A percentile compares a stretch with the other conserved stretches of the same genome.
Evolutionary conservation across 2,888 invertebrate species (phyloP).

Genomic region (Tineola bisselliella): DNA sequence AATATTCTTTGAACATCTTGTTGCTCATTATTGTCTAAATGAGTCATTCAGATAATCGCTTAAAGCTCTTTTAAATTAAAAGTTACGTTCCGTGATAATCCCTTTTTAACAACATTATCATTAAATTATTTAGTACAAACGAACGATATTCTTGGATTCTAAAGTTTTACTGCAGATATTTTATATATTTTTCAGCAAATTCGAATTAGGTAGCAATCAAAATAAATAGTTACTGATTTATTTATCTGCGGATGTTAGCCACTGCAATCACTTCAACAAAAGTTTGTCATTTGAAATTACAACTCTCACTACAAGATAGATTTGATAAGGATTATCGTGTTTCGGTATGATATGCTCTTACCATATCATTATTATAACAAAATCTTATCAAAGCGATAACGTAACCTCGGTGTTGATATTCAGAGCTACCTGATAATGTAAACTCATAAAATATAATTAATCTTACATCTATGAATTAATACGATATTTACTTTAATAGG

Average conservation of each 20-base stretch:
- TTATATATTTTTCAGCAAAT: neutral
- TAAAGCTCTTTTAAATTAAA: constrained; percentile 2
- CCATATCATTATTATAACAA: constrained; percentile 11
- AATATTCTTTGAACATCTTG: neutral
- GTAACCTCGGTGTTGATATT: neutral
- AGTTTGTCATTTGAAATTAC: neutral
- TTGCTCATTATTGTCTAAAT: constrained; percentile 10
- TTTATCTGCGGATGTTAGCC: neutral
- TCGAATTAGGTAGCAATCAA: too few relatives aligned
- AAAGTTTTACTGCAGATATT: neutral
- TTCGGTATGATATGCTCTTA: constrained; percentile 8
- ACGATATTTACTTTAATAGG: neutral
- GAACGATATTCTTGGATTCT: neutral
- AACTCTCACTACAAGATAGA: constrained; percentile 4
- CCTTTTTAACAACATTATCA: neutral
- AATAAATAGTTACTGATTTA: too few relatives aligned
- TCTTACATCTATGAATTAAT: neutral
- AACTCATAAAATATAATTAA: constrained; percentile 2
- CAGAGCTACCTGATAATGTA: neutral
- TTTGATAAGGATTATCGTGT: constrained; percentile 7
- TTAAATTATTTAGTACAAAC: neutral
- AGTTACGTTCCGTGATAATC: neutral
- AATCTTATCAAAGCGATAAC: constrained; percentile 5
- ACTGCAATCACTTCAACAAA: neutral
- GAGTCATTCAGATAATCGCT: constrained; percentile 3